A percentile compares a stretch with the other conserved stretches of the same genome.
phyloP scores from a whole-genome alignment of 64 coral and sea anemone species.

The Pachyseris speciosa region DNA sequence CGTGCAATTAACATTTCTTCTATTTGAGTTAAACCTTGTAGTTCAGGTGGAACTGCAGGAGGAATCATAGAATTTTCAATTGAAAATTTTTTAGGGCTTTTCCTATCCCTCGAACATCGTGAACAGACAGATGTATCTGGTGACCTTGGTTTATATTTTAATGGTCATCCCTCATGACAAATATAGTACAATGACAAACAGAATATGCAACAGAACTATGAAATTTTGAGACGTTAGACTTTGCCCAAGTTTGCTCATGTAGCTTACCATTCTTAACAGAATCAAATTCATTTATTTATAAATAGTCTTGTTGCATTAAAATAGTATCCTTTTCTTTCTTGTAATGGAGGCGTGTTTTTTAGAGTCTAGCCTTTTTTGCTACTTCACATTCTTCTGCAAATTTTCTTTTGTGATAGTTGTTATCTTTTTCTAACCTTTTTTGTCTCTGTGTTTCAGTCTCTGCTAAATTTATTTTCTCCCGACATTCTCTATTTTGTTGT shows the following conservation, averaged over 20 bases:
- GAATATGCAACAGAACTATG: constrained; percentile 13
- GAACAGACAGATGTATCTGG: constrained; percentile 34
- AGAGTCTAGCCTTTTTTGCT: constrained; percentile 1
- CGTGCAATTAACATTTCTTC: constrained; percentile 48
- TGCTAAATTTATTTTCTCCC: background rate
- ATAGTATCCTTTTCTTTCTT: constrained; percentile 11
- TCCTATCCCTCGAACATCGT: constrained; percentile 37
- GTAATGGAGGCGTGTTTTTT: background rate
- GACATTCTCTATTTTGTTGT: background rate
- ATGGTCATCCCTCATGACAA: constrained; percentile 33
- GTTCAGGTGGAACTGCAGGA: constrained; percentile 30
- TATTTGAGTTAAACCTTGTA: constrained; percentile 53
- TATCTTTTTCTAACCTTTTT: constrained; percentile 26
- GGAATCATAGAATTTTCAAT: constrained; percentile 58
- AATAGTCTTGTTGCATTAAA: constrained; percentile 7
- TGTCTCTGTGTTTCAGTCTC: constrained; percentile 1
- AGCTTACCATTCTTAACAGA: constrained; percentile 23
- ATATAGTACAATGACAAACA: constrained; percentile 43
- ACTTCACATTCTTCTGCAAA: constrained; percentile 14
- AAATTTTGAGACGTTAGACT: constrained; percentile 36
- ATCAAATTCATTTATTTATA: constrained; percentile 46
- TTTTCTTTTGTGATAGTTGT: constrained; percentile 31
- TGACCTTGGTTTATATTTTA: constrained; percentile 9
- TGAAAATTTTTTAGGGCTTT: constrained; percentile 56
- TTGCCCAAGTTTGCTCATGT: constrained; percentile 42